phyloP scores from a whole-genome alignment of 2,888 invertebrate species.

The Drosophila lutescens region DNA sequence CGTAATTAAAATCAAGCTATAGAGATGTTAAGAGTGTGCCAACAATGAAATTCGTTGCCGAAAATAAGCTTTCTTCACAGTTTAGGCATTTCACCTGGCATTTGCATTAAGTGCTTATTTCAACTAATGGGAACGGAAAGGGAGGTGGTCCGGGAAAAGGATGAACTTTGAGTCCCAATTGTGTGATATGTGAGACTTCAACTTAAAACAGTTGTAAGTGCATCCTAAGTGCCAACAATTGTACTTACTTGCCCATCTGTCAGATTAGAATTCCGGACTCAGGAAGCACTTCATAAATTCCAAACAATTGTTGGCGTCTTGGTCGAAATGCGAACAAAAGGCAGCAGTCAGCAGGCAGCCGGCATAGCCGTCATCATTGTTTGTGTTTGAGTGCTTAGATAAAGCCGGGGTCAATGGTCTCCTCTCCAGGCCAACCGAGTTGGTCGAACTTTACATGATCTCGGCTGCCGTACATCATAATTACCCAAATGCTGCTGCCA shows the following conservation, averaged over 20 bases:
- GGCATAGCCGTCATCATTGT: slow-evolving; percentile 30
- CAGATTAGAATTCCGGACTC: slow-evolving; percentile 37
- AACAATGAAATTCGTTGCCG: too few relatives aligned
- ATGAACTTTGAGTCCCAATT: slow-evolving; percentile 50
- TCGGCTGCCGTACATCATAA: slow-evolving; percentile 41
- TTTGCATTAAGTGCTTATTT: slow-evolving; percentile 59
- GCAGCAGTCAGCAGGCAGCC: slow-evolving; percentile 44
- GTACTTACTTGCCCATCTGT: slow-evolving; percentile 44
- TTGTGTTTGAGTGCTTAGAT: slow-evolving; percentile 6
- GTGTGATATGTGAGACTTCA: slow-evolving; percentile 26
- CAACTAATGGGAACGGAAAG: slow-evolving; percentile 1
- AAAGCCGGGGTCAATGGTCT: slow-evolving; percentile 54
- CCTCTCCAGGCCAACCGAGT: slow-evolving; percentile 44
- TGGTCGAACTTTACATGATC: slow-evolving; percentile 10
- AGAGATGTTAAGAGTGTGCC: too few relatives aligned
- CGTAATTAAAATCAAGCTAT: too few relatives aligned
- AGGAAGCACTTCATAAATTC: slow-evolving; percentile 79
- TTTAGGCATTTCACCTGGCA: slow-evolving; percentile 52
- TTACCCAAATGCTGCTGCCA: slow-evolving; percentile 32
- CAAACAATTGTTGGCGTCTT: slow-evolving; percentile 60
- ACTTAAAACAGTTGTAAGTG: slow-evolving; percentile 52
- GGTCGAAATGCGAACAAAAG: slow-evolving; percentile 60
- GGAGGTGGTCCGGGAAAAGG: slow-evolving; percentile 35
- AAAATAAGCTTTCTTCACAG: slow-evolving; percentile 14
- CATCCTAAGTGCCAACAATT: slow-evolving; percentile 53